phyloP scores from a whole-genome alignment of 1,140 invertebrate species.

The Drosophila asahinai region DNA sequence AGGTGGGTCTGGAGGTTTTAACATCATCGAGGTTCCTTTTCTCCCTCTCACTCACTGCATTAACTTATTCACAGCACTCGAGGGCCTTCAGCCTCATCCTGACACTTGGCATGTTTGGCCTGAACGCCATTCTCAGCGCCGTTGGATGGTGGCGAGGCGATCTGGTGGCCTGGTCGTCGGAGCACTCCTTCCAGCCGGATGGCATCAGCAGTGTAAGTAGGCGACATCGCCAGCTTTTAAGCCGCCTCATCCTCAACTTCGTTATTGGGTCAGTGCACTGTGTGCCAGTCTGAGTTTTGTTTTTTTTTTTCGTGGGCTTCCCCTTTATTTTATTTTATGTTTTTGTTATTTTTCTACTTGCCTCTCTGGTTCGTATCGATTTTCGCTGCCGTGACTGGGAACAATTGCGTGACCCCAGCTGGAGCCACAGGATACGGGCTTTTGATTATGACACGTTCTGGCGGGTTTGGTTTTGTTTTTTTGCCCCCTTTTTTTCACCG shows the following conservation, averaged over 20 bases:
- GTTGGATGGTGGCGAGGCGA: slow-evolving; percentile 77
- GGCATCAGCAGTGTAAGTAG: slow-evolving; percentile 80
- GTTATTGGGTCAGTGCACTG: slow-evolving; percentile 77
- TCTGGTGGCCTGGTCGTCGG: slow-evolving; percentile 66
- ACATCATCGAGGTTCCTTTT: too few species aligned
- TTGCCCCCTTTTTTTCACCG: slow-evolving; percentile 9
- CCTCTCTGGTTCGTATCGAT: slow-evolving; percentile 54
- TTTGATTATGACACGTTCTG: slow-evolving; percentile 77
- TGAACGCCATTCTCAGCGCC: slow-evolving; percentile 73
- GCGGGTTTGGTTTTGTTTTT: slow-evolving; percentile 30
- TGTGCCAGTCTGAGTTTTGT: slow-evolving; percentile 28
- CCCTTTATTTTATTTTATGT: slow-evolving; percentile 29
- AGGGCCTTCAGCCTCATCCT: slow-evolving; percentile 82
- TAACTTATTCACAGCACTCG: slow-evolving; percentile 68
- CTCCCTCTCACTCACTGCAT: slow-evolving; percentile 1
- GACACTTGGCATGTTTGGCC: slow-evolving; percentile 76
- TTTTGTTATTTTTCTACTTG: slow-evolving; percentile 6
- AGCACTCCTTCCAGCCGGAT: slow-evolving; percentile 78
- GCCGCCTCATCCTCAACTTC: not conserved
- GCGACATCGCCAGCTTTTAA: not conserved
- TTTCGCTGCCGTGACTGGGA: slow-evolving; percentile 67
- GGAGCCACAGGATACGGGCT: slow-evolving; percentile 72
- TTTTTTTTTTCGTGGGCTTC: slow-evolving; percentile 8
- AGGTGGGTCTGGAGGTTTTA: slow-evolving; percentile 85
- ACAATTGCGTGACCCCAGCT: slow-evolving; percentile 61